Conservation (phyloP, 2,797 vertebrate species). For the Trachops cirrhosus region DNA sequence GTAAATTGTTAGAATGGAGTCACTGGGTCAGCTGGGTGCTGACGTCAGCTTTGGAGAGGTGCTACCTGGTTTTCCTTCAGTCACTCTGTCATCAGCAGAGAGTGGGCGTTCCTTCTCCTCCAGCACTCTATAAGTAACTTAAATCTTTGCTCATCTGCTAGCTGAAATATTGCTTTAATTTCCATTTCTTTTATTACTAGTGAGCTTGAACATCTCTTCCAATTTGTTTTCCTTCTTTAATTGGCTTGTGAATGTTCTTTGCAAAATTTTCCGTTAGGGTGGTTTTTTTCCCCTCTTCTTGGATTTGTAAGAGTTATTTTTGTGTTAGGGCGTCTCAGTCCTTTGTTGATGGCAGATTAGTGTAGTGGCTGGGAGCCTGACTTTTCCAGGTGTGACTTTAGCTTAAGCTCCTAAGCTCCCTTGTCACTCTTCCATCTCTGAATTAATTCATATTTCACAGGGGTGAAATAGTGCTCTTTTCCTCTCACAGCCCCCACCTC, state of each 20-base stretch:
- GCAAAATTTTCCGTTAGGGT: constrained; percentile 39
- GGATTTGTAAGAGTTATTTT: constrained; percentile 46
- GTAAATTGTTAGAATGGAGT: not conserved
- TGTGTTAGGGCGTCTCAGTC: not conserved
- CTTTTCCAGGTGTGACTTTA: constrained; percentile 24
- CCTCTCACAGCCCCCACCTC: not conserved
- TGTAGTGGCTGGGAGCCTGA: not conserved
- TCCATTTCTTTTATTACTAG: constrained; percentile 46
- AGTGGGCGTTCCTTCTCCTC: constrained; percentile 12
- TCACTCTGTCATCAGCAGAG: not conserved
- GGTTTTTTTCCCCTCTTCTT: not conserved
- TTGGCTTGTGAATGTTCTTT: constrained; percentile 27
- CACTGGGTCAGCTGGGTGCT: not conserved
- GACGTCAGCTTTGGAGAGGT: not conserved
- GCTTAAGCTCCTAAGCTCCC: not conserved
- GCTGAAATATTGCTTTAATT: constrained; percentile 73
- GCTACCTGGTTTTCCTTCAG: constrained; percentile 5
- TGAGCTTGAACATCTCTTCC: constrained; percentile 40
- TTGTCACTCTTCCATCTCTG: not conserved
- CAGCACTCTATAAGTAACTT: constrained; percentile 45
- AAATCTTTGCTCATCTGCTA: constrained; percentile 40
- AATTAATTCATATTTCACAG: not conserved
- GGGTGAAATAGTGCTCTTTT: not conserved
- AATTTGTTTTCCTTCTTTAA: constrained; percentile 54
- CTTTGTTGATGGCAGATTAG: not conserved